phyloP scores from a whole-genome alignment of 2,113 vertebrate species.

The Cephalophus harveyi region DNA sequence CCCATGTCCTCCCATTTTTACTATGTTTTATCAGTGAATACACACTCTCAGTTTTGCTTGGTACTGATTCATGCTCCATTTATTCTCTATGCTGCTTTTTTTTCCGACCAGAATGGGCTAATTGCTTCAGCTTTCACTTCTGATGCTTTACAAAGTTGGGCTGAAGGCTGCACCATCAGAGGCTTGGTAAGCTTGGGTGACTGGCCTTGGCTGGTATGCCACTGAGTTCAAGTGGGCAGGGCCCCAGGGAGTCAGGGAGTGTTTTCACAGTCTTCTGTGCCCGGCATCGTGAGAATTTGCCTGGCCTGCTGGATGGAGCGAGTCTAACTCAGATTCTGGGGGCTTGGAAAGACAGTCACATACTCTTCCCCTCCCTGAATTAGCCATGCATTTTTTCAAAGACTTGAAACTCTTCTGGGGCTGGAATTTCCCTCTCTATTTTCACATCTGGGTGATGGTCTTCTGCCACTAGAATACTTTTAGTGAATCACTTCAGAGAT shows the following conservation, averaged over 20 bases:
- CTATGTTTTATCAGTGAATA: neutral
- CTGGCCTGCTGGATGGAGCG: neutral
- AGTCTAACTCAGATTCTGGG: neutral
- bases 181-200: neutral
- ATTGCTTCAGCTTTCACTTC: neutral
- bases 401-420: neutral
- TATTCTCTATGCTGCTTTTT: neutral
- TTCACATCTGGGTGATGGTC: constrained; percentile 61
- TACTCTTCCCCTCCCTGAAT: constrained; percentile 11
- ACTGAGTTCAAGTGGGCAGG: neutral
- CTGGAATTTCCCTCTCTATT: constrained; percentile 65
- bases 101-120: neutral
- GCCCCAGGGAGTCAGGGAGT: neutral
- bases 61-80: neutral
- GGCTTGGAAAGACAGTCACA: neutral
- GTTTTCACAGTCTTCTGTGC: neutral
- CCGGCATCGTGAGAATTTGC: neutral
- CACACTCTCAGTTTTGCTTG: neutral
- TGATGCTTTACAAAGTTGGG: neutral
- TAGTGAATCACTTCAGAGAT: constrained; percentile 42
- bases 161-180: neutral
- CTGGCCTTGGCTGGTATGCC: neutral
- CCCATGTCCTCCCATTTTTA: neutral
- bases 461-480: constrained; percentile 15
- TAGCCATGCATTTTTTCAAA: constrained; percentile 10